Evolutionary conservation across 2,113 vertebrate species (phyloP).

Genomic region (Callorhinus ursinus): DNA sequence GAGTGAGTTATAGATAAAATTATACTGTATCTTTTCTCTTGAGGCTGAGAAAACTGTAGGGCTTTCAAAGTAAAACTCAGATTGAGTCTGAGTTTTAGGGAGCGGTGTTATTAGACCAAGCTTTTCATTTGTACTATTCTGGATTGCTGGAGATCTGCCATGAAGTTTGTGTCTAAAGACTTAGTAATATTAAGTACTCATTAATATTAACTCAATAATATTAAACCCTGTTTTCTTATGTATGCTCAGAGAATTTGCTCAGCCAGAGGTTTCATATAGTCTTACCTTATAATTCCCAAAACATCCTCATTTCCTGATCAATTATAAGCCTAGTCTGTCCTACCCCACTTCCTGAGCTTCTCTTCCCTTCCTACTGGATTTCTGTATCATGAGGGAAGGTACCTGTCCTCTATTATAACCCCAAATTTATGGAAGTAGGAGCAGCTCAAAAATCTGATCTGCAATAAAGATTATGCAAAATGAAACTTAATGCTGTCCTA

Average conservation of each 20-base stretch:
- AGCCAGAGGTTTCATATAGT: neutral
- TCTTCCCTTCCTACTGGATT: neutral
- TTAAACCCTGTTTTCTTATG: neutral
- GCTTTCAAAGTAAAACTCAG: neutral
- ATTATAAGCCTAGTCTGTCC: neutral
- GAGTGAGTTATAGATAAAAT: constrained; percentile 1
- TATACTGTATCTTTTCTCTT: neutral
- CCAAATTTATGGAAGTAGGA: neutral
- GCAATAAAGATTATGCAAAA: neutral
- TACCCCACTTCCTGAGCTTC: neutral
- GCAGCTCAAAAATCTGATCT: neutral
- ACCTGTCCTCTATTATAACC: neutral
- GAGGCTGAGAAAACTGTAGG: neutral
- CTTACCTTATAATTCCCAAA: neutral
- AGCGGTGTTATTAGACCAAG: neutral
- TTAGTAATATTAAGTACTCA: neutral
- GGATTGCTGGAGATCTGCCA: neutral
- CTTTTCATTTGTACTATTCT: neutral
- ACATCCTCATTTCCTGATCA: neutral
- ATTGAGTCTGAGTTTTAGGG: neutral
- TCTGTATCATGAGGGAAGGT: neutral
- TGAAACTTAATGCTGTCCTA: neutral
- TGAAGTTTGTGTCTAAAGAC: neutral
- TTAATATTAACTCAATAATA: neutral
- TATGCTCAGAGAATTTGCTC: neutral